A percentile compares a stretch with the other conserved stretches of the same genome.
Evolutionary conservation across 2,888 invertebrate species (phyloP).

Genomic region (Ophioninae sp.): DNA sequence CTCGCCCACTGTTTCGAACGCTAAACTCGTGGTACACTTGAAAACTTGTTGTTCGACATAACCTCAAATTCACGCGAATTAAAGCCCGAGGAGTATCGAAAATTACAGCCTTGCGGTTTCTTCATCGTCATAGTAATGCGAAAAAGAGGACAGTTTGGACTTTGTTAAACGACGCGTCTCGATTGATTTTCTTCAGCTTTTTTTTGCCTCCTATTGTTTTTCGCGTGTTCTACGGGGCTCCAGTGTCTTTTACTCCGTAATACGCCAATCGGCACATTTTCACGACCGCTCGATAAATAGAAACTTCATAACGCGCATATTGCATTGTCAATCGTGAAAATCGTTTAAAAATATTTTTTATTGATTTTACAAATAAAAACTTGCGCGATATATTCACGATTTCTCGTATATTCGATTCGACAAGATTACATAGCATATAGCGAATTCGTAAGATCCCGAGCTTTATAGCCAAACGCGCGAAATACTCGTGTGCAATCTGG

Average conservation of each 20-base stretch:
- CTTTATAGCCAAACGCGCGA: neutral
- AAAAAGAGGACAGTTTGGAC: conserved; percentile 8
- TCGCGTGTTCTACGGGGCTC: neutral
- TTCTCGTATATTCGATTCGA: neutral
- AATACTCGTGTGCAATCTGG: neutral
- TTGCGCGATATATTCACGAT: neutral
- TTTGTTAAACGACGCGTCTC: neutral
- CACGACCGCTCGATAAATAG: conserved; percentile 11
- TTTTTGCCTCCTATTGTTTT: neutral
- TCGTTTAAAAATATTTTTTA: neutral
- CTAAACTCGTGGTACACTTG: conserved; percentile 31
- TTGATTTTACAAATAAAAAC: neutral
- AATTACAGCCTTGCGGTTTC: conserved; percentile 20
- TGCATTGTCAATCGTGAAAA: neutral
- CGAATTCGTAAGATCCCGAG: neutral
- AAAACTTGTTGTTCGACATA: conserved; percentile 62
- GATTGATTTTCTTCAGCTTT: neutral
- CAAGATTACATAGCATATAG: neutral
- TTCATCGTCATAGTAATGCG: conserved; percentile 12
- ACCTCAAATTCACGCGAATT: conserved; percentile 56
- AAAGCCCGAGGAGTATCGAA: neutral
- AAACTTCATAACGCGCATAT: neutral
- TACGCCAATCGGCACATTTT: conserved; percentile 9
- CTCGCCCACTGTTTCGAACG: neutral
- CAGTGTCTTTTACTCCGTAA: neutral